Evolutionary conservation across 2,113 vertebrate species (phyloP), one percentile per base, ranked within the genome.

Genomic region (Mesocricetus auratus): DNA sequence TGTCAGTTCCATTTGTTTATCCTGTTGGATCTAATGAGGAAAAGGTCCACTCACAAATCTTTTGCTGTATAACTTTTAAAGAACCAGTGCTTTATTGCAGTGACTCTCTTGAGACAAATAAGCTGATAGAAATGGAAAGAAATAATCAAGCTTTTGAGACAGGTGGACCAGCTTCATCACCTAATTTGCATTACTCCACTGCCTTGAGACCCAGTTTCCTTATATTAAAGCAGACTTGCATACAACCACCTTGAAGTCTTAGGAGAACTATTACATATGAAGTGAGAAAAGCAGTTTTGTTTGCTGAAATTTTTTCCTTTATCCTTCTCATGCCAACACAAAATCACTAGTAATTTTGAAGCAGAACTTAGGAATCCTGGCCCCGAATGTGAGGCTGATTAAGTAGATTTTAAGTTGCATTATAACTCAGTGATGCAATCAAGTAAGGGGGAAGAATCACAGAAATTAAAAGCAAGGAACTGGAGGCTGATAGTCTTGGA

Each of bases 281-380:
- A 64, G 42, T 45, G 33, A 78, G 24, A 86, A 26, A 8, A 64
- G 4, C 16, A 12, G 21, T 39, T 74, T 39, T 73, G 22, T 42
- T 64, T 39, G 11, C 31, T 88, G 31, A 50, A 53, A 73, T 71
- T 75, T 92, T 94, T 90, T 89, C 21, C 75, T 86, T 89, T 91
- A 58, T 7, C 0, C 4, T 92, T 91, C 47, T 96, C 36, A 42
- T 2, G 16, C 6, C 3, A 45, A 19, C 5, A 2, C 85, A 78
- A 50, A 36, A 77, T 31, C n/a, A 58, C 62, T 93, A 64, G 17
- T 42, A 74, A 69, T 64, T 15, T 71, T 85, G 83, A 78, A 53
- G n/a, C 4, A 77, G 31, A 96, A 39, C 0, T 91, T 79, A n/a
- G 21, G 29, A 50, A 45, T 64, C 64, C 42, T 21, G 29, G 1